Evolutionary conservation across 2,797 vertebrate genomes (phyloP).

Genomic region (Staurois parvus): DNA sequence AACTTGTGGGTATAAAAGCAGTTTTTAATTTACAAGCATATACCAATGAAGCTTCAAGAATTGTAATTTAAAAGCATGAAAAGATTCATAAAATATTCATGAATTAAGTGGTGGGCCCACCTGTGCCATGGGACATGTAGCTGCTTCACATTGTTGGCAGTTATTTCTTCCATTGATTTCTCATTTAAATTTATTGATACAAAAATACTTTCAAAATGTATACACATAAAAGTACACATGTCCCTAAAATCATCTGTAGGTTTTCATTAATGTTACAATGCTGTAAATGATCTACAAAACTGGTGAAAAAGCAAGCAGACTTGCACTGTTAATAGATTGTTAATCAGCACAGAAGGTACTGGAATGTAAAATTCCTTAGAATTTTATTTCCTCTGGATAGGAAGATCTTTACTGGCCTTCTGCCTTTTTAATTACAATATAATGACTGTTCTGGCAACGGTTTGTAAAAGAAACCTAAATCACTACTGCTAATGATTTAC

Average conservation of each 20-base stretch:
- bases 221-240: not conserved
- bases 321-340: not conserved
- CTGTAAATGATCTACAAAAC: not conserved
- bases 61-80: no score
- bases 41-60: no score
- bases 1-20: not conserved
- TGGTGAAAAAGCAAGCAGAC: not conserved
- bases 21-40: no score
- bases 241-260: not conserved
- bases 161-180: not conserved
- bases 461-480: slow-evolving; percentile 42
- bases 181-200: not conserved
- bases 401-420: slow-evolving; percentile 17
- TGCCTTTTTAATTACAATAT: slow-evolving; percentile 50
- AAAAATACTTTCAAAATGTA: not conserved
- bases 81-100: no score
- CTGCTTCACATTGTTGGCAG: not conserved
- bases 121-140: no score
- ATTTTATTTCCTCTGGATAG: slow-evolving; percentile 16
- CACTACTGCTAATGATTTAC: slow-evolving; percentile 35
- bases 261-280: not conserved
- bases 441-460: slow-evolving; percentile 33
- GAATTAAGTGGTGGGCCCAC: no score
- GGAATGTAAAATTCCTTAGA: slow-evolving; percentile 8
- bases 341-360: not conserved